Evolutionary conservation across 2,888 invertebrate genomes (phyloP), one percentile per base, ranked within the genome.

Genomic region (Stenodera caucasica): DNA sequence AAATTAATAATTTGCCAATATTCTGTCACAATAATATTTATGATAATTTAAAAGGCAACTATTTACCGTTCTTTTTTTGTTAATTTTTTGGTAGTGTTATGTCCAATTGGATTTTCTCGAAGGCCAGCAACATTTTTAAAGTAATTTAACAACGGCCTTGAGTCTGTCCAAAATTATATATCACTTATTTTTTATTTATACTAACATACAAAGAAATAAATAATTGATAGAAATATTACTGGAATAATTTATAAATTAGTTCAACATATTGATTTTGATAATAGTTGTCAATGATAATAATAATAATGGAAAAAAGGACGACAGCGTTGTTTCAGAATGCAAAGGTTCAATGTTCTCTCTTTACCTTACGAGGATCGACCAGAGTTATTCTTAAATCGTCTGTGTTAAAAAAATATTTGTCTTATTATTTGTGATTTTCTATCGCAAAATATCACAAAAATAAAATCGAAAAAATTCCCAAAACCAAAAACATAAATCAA

Each of bases 281-380:
- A n/a, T 37, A 37, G 7, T 37, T 40, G 40, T 40, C 40, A 40
- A 40, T 40, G 18, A 40, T 40, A 40, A 15, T 18, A 9, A 18
- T 18, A 2, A 32, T 5, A 40, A 40, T 26, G 18, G 18, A 40
- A 40, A 18, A 40, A 18, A 18, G 59, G 51, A 54, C 56, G 59
- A 59, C 59, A 59, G 53, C 62, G 58, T 52, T 58, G 18, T 53
- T 58, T 53, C 60, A 57, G 63, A 63, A 63, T 57, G 60, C 60
- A 49, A 61, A 62, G 53, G 67, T 65, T 67, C 65, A 67, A 67
- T 58, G 67, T 65, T 65, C 65, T 62, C 63, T 61, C 59, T 55
- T 65, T 67, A 65, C 63, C 65, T 65, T 59, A 60, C 63, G 58
- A 67, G 58, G 59, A 64, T 62, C 57, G 61, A 64, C 61, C 64